Conservation (phyloP, 2,888 invertebrate genomes). For the Xylota sylvarum region DNA sequence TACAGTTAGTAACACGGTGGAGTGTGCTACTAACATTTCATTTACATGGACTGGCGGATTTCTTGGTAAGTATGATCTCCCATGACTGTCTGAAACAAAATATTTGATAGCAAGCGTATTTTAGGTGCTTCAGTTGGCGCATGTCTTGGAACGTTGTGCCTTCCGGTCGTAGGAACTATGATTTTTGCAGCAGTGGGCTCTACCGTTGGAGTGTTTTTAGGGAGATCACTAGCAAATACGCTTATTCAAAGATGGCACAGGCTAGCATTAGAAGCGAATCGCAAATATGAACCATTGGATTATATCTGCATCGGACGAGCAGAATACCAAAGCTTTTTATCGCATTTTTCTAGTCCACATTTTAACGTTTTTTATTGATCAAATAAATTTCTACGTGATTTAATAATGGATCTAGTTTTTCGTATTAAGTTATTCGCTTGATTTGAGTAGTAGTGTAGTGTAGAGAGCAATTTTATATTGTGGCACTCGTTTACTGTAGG, state of each 20-base stretch:
- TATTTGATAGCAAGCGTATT: background rate
- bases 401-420: too few species aligned
- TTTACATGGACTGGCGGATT: background rate
- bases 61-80: background rate
- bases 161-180: background rate
- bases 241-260: background rate
- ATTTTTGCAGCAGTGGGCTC: background rate
- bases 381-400: too few species aligned
- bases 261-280: background rate
- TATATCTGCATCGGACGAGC: background rate
- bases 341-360: background rate
- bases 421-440: too few species aligned
- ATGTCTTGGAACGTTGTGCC: background rate
- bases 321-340: background rate
- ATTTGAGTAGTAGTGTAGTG: too few species aligned
- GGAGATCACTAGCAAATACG: background rate
- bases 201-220: background rate
- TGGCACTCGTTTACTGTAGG: too few species aligned
- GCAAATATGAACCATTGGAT: too few species aligned
- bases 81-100: background rate
- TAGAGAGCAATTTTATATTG: too few species aligned
- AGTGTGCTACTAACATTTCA: background rate
- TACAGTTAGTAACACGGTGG: background rate
- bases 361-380: background rate
- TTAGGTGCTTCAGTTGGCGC: background rate